A percentile compares a stretch with the other conserved stretches of the same genome.
Conservation (phyloP, 2,888 invertebrate species). For the Patella pellucida region DNA sequence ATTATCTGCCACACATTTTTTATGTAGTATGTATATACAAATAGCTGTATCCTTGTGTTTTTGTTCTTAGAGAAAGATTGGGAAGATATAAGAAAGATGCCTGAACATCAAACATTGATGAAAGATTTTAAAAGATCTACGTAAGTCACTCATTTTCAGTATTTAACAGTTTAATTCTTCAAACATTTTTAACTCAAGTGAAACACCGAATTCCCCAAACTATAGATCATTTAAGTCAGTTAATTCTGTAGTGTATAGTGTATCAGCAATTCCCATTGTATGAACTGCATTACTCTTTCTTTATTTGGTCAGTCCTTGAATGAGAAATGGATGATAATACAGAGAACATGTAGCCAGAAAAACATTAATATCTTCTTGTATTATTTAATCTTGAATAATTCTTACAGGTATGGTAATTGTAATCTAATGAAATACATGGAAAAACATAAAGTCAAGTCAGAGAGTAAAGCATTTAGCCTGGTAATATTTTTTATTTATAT, state of each 20-base stretch:
- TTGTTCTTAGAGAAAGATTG: slow-evolving; percentile 82
- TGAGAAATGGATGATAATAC: background rate
- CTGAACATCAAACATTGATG: slow-evolving; percentile 93
- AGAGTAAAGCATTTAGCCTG: slow-evolving; percentile 70
- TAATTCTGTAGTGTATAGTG: too few species aligned
- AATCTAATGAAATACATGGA: slow-evolving; percentile 71
- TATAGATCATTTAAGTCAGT: too few species aligned
- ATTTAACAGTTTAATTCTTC: too few species aligned
- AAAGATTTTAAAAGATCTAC: slow-evolving; percentile 96
- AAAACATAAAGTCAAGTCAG: slow-evolving; percentile 72
- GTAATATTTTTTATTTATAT: slow-evolving; percentile 42
- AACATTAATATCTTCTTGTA: slow-evolving; percentile 6
- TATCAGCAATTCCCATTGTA: too few species aligned
- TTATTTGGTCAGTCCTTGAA: slow-evolving; percentile 20
- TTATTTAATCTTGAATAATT: slow-evolving; percentile 15
- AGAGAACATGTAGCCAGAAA: slow-evolving; percentile 3
- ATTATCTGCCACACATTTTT: background rate
- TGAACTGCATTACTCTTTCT: background rate
- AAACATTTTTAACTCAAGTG: too few species aligned
- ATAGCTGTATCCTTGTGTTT: slow-evolving; percentile 9
- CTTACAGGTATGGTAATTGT: slow-evolving; percentile 67
- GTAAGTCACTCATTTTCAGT: slow-evolving; percentile 73
- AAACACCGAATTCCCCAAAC: too few species aligned
- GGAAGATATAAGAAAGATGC: slow-evolving; percentile 99
- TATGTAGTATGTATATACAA: background rate